Percentiles rank a stretch among this genome's conserved stretches.
phyloP scores from a whole-genome alignment of 1,140 invertebrate species.

The Cydia splendana region DNA sequence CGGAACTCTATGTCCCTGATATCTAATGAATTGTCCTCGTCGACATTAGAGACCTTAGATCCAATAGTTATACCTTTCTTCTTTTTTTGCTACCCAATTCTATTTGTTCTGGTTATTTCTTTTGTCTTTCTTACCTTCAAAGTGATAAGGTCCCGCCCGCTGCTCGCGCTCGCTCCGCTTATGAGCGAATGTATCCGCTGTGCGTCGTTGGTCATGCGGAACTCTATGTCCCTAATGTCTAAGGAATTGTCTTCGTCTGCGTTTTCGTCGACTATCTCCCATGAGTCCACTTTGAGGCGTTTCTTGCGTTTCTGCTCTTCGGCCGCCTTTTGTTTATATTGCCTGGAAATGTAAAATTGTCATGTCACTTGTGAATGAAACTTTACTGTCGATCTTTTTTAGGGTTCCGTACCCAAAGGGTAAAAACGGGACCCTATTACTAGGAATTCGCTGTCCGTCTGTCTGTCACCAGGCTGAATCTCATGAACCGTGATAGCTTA shows the following conservation, averaged over 20 bases:
- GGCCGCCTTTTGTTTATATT: slow-evolving; percentile 81
- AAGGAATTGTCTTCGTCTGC: slow-evolving; percentile 82
- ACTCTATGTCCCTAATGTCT: slow-evolving; percentile 96
- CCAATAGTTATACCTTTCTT: no score
- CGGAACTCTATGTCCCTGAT: slow-evolving; percentile 96
- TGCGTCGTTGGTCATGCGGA: slow-evolving; percentile 87
- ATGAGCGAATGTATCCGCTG: slow-evolving; percentile 85
- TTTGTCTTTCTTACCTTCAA: slow-evolving; percentile 64
- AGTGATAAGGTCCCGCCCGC: slow-evolving; percentile 91
- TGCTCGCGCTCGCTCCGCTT: slow-evolving; percentile 85
- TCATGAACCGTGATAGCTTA: no score
- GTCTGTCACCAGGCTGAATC: no score
- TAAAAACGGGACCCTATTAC: no score
- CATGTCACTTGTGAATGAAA: no score
- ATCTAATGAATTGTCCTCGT: slow-evolving; percentile 84
- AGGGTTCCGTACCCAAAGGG: no score
- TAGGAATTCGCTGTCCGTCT: no score
- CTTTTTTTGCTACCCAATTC: no score
- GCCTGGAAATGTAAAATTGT: slow-evolving; percentile 48
- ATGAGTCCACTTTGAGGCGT: slow-evolving; percentile 83
- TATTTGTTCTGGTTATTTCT: no score
- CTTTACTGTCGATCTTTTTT: no score
- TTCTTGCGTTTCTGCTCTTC: slow-evolving; percentile 86
- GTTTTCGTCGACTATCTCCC: slow-evolving; percentile 80
- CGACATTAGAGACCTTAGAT: slow-evolving; percentile 60